These are phyloP conservation scores for Tachycineta bicolor DNA, from an alignment of 2,113 vertebrate genomes.

Conservation along the genomic window DNA sequence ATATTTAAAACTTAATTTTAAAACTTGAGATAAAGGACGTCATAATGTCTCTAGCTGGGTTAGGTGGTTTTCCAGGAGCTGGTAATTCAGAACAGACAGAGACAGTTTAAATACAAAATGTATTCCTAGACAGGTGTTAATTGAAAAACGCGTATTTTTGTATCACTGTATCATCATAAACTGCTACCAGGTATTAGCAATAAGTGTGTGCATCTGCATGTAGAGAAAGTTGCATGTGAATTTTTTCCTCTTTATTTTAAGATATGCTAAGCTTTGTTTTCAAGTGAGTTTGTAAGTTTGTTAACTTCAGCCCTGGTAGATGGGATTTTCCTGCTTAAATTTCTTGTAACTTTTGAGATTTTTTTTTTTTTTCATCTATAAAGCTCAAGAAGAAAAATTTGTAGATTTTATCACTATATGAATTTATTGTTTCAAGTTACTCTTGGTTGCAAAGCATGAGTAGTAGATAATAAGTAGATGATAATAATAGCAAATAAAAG, in stretches of 20 bases:
- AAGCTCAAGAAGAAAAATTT: not conserved
- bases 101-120: not conserved
- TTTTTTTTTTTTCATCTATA: not conserved
- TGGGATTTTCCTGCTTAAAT: not conserved
- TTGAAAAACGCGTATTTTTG: not conserved
- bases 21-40: not conserved
- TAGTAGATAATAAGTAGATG: not conserved
- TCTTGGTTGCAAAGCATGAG: slow-evolving; percentile 1
- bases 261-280: not conserved
- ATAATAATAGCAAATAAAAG: not conserved
- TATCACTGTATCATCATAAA: not conserved
- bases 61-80: not conserved
- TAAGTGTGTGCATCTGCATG: not conserved
- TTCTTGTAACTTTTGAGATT: not conserved
- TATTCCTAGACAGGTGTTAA: not conserved
- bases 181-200: not conserved
- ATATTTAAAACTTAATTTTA: not conserved
- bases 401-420: not conserved
- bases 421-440: not conserved
- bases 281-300: not conserved
- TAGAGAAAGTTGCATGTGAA: not conserved
- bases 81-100: not conserved
- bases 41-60: not conserved
- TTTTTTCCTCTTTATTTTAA: not conserved
- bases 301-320: not conserved